Base-by-base conservation (phyloP, 2,113 vertebrate species). In the Gnathonemus echidnorhynchus region DNA sequence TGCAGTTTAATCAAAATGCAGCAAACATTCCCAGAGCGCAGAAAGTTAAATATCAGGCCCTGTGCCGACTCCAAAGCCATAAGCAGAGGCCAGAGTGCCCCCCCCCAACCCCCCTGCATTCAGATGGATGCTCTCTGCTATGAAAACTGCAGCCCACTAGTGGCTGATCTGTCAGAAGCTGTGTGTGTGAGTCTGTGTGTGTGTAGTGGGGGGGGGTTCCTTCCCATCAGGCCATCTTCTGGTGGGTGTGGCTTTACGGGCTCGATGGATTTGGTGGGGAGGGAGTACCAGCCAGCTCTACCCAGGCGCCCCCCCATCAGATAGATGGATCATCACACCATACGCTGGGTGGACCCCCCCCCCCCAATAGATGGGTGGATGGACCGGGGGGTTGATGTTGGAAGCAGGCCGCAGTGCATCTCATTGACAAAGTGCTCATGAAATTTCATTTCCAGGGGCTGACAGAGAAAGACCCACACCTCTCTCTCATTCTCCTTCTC, bases 381-480 rank as follows among this genome's bases (percentile, higher is more conserved):
- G 66, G 27, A 74, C 27, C 3, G 56, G 24, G 7, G 56, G 7
- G n/a, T 46, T 8, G 35, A 11, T 53, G 24, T 87, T 87, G 35
- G 58, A 21, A 50, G 50, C 6, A 53, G 46, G 46, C 5, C 5
- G 6, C 42, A 74, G 39, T 50, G 84, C 17, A n/a, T 87, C 85
- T 87, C 48, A 77, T 74, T 90, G 84, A 90, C 58, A 74, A 24
- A 56, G 31, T n/a, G 45, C 85, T 74, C 70, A 66, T 90, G 84
- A 90, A 53, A 9, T 49, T 52, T 52, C 19, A 48, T 90, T 90
- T 58, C 85, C 85, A 52, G 58, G 45, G 85, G 89, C 46, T 35
- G 53, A 31, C 17, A 56, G 46, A 89, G 52, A 24, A 62, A 62
- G 56, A 62, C 24, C 56, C 24, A n/a, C 56, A 62, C 56, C 83